These are phyloP conservation scores for Trichomycterus rosablanca DNA, from an alignment of 2,113 vertebrate species.

Conservation along the genomic window DNA sequence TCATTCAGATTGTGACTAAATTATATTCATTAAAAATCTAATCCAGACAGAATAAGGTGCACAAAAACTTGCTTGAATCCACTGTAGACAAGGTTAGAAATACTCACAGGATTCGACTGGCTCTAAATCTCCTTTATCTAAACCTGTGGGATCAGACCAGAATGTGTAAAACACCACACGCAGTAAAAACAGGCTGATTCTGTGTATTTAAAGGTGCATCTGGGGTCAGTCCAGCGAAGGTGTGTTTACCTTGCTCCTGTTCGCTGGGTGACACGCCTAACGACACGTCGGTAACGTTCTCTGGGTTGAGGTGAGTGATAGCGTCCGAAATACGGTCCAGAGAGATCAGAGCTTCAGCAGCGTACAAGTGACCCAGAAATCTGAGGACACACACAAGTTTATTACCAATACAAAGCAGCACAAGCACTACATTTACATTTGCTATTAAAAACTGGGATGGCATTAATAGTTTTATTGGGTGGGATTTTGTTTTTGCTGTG, in stretches of 20 bases:
- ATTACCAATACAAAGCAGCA: too few species aligned
- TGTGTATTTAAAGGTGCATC: neutral
- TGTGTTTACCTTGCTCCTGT: conserved; percentile 86
- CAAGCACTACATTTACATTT: too few species aligned
- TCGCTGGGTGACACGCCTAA: conserved; percentile 86
- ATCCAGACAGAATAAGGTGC: neutral
- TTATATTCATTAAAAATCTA: too few species aligned
- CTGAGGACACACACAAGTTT: conserved; percentile 60
- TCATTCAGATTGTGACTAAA: too few species aligned
- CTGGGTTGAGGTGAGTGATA: conserved; percentile 92
- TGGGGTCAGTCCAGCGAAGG: neutral
- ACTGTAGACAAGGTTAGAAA: neutral
- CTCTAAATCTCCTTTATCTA: conserved; percentile 91
- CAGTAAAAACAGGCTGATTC: neutral
- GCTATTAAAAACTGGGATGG: too few species aligned
- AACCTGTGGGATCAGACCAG: conserved; percentile 66
- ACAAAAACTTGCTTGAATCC: too few species aligned
- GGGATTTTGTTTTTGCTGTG: too few species aligned
- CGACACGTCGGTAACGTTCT: conserved; percentile 94
- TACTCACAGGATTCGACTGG: conserved; percentile 89
- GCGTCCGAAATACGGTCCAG: conserved; percentile 97
- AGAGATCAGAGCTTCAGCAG: conserved; percentile 96
- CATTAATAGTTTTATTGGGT: too few species aligned
- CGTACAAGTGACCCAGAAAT: conserved; percentile 95
- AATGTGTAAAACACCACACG: neutral